Conservation (phyloP, 2,797 vertebrate genomes). For the Smutsia temminckii region DNA sequence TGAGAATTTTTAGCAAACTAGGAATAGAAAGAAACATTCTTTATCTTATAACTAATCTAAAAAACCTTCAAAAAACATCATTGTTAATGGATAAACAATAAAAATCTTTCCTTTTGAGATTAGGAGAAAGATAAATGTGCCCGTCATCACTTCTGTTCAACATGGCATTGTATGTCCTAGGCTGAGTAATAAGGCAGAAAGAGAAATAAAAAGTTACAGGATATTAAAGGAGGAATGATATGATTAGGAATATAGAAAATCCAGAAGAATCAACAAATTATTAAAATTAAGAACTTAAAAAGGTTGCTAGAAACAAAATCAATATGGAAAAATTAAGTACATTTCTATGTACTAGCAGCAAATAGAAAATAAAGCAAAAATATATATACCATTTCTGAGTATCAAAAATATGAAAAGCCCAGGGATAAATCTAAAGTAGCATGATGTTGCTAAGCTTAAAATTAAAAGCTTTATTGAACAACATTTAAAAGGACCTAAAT, state of each 20-base stretch:
- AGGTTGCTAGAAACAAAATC: not conserved
- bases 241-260: not conserved
- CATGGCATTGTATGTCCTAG: not conserved
- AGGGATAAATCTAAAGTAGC: not conserved
- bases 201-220: not conserved
- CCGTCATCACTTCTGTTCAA: not conserved
- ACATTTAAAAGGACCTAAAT: not conserved
- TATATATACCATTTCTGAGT: not conserved
- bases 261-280: conserved; percentile 18
- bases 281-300: conserved; percentile 31
- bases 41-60: not conserved
- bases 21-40: not conserved
- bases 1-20: not conserved
- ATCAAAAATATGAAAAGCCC: not conserved
- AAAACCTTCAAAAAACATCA: not conserved
- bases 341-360: not conserved
- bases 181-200: not conserved
- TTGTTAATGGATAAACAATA: conserved; percentile 20
- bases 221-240: conserved; percentile 33
- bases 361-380: not conserved
- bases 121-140: not conserved
- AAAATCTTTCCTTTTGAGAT: not conserved
- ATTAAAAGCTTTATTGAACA: not conserved
- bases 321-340: not conserved
- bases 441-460: not conserved